These are phyloP conservation scores for Zaprionus obscuricornis DNA, from an alignment of 2,888 invertebrate genomes.

Conservation along the genomic window DNA sequence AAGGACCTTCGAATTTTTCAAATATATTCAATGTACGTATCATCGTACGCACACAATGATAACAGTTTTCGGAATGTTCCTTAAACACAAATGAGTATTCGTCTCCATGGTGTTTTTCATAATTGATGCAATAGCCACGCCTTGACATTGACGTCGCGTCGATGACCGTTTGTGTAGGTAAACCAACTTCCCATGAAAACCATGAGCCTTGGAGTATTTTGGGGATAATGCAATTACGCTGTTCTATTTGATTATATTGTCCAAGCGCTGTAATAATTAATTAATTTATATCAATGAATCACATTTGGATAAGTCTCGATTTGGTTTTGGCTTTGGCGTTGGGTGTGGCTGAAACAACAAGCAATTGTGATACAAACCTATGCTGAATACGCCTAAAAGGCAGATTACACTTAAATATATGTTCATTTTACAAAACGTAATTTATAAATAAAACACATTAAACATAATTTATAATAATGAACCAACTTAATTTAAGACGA, in stretches of 20 bases:
- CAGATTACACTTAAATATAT: conserved; percentile 35
- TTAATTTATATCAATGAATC: conserved; percentile 52
- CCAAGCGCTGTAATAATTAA: conserved; percentile 40
- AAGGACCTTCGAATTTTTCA: conserved; percentile 94
- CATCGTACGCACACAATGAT: conserved; percentile 92
- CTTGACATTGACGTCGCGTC: conserved; percentile 91
- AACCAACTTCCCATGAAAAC: conserved; percentile 95
- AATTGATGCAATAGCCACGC: conserved; percentile 89
- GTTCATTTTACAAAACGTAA: conserved; percentile 38
- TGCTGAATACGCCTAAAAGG: conserved; percentile 37
- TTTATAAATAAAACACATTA: conserved; percentile 6
- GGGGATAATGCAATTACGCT: conserved; percentile 88
- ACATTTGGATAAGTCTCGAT: conserved; percentile 42
- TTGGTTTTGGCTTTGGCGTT: too few relatives aligned
- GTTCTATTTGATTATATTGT: conserved; percentile 65
- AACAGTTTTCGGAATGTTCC: conserved; percentile 86
- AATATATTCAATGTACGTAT: conserved; percentile 94
- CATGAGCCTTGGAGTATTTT: conserved; percentile 92
- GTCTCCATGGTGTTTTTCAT: conserved; percentile 88
- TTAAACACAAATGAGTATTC: conserved; percentile 94
- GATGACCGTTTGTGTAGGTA: conserved; percentile 91
- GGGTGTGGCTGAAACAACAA: conserved; percentile 66
- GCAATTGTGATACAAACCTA: conserved; percentile 44
- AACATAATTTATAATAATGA: conserved; percentile 40
- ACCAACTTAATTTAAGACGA: conserved; percentile 18